These are phyloP conservation scores for Odontamblyopus rebecca DNA, from an alignment of 2,797 vertebrate species.

Conservation along the genomic window DNA sequence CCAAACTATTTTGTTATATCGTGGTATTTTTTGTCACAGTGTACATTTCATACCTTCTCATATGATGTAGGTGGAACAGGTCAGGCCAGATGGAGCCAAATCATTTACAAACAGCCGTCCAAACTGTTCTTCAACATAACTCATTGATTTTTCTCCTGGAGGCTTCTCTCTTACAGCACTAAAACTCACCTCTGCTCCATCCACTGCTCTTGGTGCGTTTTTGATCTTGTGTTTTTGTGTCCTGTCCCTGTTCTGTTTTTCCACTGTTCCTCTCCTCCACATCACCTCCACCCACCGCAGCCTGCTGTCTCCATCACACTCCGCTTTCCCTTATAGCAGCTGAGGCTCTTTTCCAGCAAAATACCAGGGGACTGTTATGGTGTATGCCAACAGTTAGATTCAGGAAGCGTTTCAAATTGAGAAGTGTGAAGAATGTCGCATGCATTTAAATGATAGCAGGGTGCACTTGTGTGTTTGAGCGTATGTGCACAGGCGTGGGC, in stretches of 20 bases:
- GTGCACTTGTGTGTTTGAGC: not conserved
- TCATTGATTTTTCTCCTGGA: not conserved
- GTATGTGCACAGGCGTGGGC: not conserved
- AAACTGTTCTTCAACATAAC: not conserved
- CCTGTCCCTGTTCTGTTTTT: not conserved
- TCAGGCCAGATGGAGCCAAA: not conserved
- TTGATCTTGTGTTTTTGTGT: not conserved
- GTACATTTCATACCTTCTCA: too few relatives aligned
- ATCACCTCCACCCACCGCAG: conserved; percentile 49
- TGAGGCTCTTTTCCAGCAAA: conserved; percentile 49
- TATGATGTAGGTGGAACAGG: not conserved
- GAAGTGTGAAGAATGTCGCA: conserved; percentile 17
- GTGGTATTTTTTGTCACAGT: too few relatives aligned
- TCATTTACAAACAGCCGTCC: not conserved
- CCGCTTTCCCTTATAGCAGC: conserved; percentile 21
- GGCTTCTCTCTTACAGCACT: not conserved
- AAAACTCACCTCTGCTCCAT: conserved; percentile 43
- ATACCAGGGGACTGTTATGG: conserved; percentile 54
- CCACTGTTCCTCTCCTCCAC: conserved; percentile 17
- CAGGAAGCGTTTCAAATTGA: conserved; percentile 32
- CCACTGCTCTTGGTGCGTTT: conserved; percentile 20
- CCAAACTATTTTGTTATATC: too few relatives aligned
- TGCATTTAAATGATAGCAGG: conserved; percentile 12
- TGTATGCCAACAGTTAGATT: conserved; percentile 58
- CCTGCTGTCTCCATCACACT: conserved; percentile 37